A percentile compares a stretch with the other conserved stretches of the same genome.
phyloP scores from a whole-genome alignment of 2,888 invertebrate genomes.

The Stenolophus ochropezus region DNA sequence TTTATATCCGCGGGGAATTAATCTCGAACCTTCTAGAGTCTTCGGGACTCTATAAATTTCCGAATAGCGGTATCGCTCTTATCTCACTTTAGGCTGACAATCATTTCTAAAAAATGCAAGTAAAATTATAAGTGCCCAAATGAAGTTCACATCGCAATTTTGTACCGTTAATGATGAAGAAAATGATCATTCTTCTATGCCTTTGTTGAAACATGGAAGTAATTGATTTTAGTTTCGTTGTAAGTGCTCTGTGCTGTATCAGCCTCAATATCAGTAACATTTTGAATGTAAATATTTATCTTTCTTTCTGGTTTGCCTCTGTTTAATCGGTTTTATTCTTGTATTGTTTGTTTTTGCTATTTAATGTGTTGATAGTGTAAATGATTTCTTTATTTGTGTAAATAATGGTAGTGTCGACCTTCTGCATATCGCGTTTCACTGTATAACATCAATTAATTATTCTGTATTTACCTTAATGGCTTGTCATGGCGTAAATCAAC shows the following conservation, averaged over 20 bases:
- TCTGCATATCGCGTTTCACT: background rate
- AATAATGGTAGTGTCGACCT: slow-evolving; percentile 25
- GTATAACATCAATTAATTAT: slow-evolving; percentile 27
- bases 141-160: no score
- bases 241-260: background rate
- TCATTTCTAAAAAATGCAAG: no score
- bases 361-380: slow-evolving; percentile 27
- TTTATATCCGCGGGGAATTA: no score
- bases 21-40: no score
- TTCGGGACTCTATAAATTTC: no score
- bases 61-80: no score
- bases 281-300: background rate
- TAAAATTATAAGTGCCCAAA: no score
- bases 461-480: slow-evolving; percentile 31
- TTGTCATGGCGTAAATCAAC: slow-evolving; percentile 14
- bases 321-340: background rate
- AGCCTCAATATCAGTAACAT: background rate
- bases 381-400: slow-evolving; percentile 43
- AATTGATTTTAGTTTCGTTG: no score
- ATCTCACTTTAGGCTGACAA: no score
- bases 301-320: background rate
- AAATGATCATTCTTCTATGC: no score
- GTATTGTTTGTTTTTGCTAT: background rate
- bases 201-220: no score
- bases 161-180: no score